Conservation (phyloP, 2,113 vertebrate species). For the Poecile atricapillus region DNA sequence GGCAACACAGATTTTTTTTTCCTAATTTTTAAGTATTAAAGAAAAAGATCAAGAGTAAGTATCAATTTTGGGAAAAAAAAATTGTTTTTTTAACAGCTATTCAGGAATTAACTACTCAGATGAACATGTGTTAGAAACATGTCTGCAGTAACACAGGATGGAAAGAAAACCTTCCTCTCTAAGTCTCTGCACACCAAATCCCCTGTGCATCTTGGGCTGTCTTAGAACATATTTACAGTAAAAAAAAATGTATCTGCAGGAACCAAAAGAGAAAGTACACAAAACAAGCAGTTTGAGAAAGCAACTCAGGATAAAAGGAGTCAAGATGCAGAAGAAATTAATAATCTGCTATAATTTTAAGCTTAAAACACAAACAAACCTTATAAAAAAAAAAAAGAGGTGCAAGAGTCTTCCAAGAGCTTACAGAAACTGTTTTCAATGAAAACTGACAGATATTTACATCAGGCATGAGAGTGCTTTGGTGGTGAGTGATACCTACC, state of each 20-base stretch:
- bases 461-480: not conserved
- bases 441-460: not conserved
- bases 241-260: not conserved
- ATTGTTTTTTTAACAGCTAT: not conserved
- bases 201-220: not conserved
- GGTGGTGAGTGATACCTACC: not conserved
- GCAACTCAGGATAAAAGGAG: not conserved
- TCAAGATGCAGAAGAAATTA: not conserved
- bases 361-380: not conserved
- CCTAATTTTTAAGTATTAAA: not conserved
- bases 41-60: not conserved
- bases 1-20: not conserved
- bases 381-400: not conserved
- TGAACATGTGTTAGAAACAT: not conserved
- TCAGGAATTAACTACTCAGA: not conserved
- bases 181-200: not conserved
- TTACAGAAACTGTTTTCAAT: not conserved
- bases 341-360: not conserved
- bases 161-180: not conserved
- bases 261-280: not conserved
- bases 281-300: not conserved
- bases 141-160: not conserved
- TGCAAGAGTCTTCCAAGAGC: not conserved
- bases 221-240: not conserved
- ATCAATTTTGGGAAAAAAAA: not conserved